These are phyloP conservation scores for Acronicta leporina DNA, from an alignment of 2,888 invertebrate species.

Conservation along the genomic window DNA sequence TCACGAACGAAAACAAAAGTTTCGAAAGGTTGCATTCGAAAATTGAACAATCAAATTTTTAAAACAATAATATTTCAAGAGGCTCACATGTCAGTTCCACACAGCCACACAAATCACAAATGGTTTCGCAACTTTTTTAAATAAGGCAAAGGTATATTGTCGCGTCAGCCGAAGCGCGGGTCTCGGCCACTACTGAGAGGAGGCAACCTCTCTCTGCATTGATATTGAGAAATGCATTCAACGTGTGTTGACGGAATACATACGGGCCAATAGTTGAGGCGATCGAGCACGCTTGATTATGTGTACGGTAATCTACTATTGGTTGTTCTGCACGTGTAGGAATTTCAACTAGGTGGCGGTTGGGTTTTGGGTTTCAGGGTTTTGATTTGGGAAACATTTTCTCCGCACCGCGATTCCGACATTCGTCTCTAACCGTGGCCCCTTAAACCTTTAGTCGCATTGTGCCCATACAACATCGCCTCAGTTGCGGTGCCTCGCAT, in stretches of 20 bases:
- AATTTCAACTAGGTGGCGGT: no score
- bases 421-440: no score
- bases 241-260: constrained; percentile 8
- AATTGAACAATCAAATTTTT: neutral
- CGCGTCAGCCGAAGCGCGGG: constrained; percentile 60
- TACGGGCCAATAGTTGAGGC: constrained; percentile 33
- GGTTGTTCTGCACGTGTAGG: no score
- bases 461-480: no score
- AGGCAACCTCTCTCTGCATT: constrained; percentile 67
- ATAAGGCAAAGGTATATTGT: constrained; percentile 33
- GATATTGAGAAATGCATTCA: constrained; percentile 73
- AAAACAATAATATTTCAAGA: neutral
- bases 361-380: no score
- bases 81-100: constrained; percentile 54
- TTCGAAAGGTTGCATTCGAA: neutral
- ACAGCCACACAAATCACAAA: constrained; percentile 55
- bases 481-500: no score
- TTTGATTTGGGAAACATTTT: no score
- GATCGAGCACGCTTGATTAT: neutral
- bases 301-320: no score
- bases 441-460: no score
- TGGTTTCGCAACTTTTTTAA: constrained; percentile 47
- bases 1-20: constrained; percentile 4
- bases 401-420: no score
- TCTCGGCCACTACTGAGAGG: constrained; percentile 66